A percentile compares a stretch with the other conserved stretches of the same genome.
Evolutionary conservation across 2,888 invertebrate species (phyloP).

Genomic region (Yponomeuta cagnagella): DNA sequence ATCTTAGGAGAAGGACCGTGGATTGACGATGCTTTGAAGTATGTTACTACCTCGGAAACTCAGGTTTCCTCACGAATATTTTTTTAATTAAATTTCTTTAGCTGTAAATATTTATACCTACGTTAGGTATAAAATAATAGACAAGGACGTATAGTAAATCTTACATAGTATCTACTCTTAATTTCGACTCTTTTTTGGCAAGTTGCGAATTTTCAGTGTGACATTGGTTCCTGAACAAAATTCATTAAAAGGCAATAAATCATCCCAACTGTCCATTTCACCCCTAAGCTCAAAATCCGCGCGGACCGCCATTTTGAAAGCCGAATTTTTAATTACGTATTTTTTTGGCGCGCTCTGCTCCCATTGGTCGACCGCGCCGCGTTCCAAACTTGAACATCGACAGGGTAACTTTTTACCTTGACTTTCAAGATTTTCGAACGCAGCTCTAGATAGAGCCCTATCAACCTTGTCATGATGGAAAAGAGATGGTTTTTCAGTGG

Average conservation of each 20-base stretch:
- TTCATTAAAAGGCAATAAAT: background rate
- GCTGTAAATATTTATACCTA: too few species aligned
- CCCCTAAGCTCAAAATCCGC: background rate
- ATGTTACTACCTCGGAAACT: too few species aligned
- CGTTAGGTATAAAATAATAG: too few species aligned
- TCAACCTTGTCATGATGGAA: background rate
- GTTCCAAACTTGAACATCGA: background rate
- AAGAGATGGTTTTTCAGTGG: background rate
- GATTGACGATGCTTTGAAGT: too few species aligned
- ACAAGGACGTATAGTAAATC: too few species aligned
- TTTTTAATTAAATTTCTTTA: too few species aligned
- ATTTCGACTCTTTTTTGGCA: too few species aligned
- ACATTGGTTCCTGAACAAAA: too few species aligned
- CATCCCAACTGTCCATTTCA: background rate
- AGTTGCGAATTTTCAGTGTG: too few species aligned
- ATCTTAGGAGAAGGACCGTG: too few species aligned
- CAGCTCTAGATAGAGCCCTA: background rate
- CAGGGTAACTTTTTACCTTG: slow-evolving; percentile 2
- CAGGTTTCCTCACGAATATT: too few species aligned
- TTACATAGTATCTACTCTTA: too few species aligned
- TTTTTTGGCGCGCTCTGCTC: slow-evolving; percentile 25
- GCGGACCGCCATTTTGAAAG: slow-evolving; percentile 27
- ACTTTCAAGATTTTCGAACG: background rate
- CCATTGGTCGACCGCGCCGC: slow-evolving; percentile 24
- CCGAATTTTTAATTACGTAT: slow-evolving; percentile 30